Evolutionary conservation across 2,113 vertebrate genomes (phyloP), one percentile per base, ranked within the genome.

Genomic region (Xenopus borealis): DNA sequence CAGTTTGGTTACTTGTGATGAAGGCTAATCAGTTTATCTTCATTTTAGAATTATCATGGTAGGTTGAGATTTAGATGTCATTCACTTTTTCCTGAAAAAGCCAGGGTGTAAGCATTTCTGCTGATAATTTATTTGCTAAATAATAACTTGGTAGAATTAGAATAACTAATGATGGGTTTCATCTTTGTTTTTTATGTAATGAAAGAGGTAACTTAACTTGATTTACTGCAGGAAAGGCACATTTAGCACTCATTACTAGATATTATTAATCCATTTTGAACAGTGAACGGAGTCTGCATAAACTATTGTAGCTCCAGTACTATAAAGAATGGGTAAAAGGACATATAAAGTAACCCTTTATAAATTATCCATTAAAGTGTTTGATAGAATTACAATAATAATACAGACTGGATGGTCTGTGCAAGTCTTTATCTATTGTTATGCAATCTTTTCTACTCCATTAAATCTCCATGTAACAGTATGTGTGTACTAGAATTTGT

Each of bases 241-340:
- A 72, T 55, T 23, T 65, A 55, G 50, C 27, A 44, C 62, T 72
- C 27, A 72, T 72, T 72, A 57, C 14, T n/a, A 4, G 55, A 57
- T 44, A 66, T 72, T 13, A 72, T 66, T 72, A 72, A 72, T 72
- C 50, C 62, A 72, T 65, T 57, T 40, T 66, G 27, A 64, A 57
- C n/a, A 66, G n/a, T 16, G 62, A 65, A 65, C 66, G 50, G 19
- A 55, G 23, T 14, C n/a, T 55, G 12, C 52, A 65, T 72, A 65
- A 65, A 57, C 19, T 14, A 66, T 65, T 65, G 47, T 65, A 66
- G 11, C 47, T 65, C 18, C 47, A 72, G 44, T 27, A 72, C 46
- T 72, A 16, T 55, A 72, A 66, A 57, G 33, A 65, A 72, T 20
- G 12, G 52, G 64, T 66, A 16, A n/a, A 78, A 78, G 10, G 30